These are phyloP conservation scores for Lucifuga dentata DNA, from an alignment of 2,113 vertebrate species.

Conservation along the genomic window DNA sequence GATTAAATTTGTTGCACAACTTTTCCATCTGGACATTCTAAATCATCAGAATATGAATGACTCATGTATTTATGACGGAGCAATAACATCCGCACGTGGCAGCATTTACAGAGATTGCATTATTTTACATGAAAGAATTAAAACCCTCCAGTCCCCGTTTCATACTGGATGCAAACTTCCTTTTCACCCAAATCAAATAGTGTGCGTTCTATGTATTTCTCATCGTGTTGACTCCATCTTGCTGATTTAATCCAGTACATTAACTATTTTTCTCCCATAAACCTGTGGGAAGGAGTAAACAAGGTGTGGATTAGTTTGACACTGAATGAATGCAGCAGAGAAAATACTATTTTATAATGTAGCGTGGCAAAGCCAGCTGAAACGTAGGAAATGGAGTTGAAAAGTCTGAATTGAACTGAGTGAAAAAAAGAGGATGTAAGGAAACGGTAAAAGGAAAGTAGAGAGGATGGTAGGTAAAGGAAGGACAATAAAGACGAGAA, in stretches of 20 bases:
- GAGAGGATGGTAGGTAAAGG: not conserved
- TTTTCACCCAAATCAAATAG: conserved; percentile 6
- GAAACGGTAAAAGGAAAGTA: not conserved
- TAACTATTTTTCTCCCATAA: not conserved
- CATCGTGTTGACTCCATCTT: too few species aligned
- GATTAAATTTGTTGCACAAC: conserved; percentile 31
- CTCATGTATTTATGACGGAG: not conserved
- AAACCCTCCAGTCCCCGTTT: conserved; percentile 20
- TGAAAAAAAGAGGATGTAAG: not conserved
- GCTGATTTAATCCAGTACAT: not conserved
- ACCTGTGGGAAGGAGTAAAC: not conserved
- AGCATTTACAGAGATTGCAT: conserved; percentile 23
- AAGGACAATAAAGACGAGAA: not conserved
- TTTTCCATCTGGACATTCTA: conserved; percentile 8
- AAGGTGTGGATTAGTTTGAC: too few species aligned
- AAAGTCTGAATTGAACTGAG: too few species aligned
- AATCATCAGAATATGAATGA: conserved; percentile 4
- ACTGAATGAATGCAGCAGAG: too few species aligned
- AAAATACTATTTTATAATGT: too few species aligned
- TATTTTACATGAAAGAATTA: conserved; percentile 10
- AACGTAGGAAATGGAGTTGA: too few species aligned
- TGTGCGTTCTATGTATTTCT: not conserved
- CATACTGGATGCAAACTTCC: too few species aligned
- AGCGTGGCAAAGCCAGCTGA: too few species aligned
- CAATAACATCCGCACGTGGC: not conserved